These are phyloP conservation scores for Galemys pyrenaicus DNA, from an alignment of 2,113 vertebrate genomes.

Conservation along the genomic window DNA sequence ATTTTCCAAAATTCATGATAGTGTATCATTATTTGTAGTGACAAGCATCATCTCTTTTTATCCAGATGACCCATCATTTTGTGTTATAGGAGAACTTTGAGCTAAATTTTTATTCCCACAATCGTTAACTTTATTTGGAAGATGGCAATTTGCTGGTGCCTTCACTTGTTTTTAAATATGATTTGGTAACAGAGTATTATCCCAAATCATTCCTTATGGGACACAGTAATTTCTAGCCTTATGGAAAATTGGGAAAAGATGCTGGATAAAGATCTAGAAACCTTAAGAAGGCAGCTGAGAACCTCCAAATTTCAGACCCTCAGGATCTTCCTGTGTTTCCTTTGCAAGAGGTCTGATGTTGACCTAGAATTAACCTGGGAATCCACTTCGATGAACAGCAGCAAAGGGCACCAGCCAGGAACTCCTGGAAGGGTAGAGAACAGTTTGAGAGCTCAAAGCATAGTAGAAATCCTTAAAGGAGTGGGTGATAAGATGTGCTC, in stretches of 20 bases:
- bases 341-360: background rate
- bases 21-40: background rate
- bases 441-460: background rate
- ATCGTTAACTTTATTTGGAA: constrained; percentile 52
- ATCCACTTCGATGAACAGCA: background rate
- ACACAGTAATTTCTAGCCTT: background rate
- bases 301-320: background rate
- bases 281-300: background rate
- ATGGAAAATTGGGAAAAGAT: background rate
- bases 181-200: background rate
- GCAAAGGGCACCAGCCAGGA: background rate
- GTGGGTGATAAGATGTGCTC: background rate
- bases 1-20: background rate
- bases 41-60: background rate
- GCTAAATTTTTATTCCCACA: constrained; percentile 22
- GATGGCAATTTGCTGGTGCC: background rate
- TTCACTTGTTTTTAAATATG: background rate
- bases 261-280: background rate
- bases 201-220: background rate
- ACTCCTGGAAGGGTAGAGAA: background rate
- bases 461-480: background rate
- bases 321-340: background rate
- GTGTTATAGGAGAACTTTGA: background rate
- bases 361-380: background rate
- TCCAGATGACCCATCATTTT: constrained; percentile 14